These are phyloP conservation scores for Hemibagrus guttatus DNA, from an alignment of 2,797 vertebrate genomes.

Conservation along the genomic window DNA sequence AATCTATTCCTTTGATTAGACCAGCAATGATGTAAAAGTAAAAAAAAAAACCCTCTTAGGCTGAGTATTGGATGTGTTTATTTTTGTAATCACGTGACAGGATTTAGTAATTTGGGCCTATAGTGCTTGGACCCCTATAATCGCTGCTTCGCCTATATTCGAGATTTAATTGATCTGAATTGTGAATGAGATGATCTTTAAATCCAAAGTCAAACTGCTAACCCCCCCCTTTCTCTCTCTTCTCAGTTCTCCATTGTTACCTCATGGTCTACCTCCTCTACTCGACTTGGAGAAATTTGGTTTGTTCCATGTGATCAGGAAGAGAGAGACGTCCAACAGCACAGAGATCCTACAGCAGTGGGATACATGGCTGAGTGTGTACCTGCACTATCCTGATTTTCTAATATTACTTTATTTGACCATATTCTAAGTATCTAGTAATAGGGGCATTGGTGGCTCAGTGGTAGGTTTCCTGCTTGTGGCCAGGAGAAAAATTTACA, in stretches of 20 bases:
- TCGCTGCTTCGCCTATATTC: not conserved
- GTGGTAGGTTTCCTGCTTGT: no score
- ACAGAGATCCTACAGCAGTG: constrained; percentile 53
- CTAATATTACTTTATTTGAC: not conserved
- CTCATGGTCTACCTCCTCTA: constrained; percentile 24
- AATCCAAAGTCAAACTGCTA: not conserved
- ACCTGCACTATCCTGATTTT: not conserved
- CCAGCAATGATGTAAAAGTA: not conserved
- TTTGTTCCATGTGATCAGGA: constrained; percentile 40
- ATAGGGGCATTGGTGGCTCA: no score
- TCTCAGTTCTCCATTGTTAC: constrained; percentile 53
- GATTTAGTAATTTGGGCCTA: not conserved
- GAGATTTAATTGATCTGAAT: not conserved
- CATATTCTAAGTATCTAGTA: not conserved
- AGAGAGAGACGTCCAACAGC: constrained; percentile 43
- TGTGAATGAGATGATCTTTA: not conserved
- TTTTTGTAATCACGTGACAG: not conserved
- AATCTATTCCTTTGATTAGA: no score
- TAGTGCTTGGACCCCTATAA: not conserved
- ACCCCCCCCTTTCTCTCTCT: not conserved
- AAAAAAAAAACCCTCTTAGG: not conserved
- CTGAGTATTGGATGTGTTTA: not conserved
- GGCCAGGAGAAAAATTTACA: not conserved
- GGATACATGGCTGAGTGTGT: constrained; percentile 66
- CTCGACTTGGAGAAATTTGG: constrained; percentile 46